These are phyloP conservation scores for Myiopsitta monachus DNA, from an alignment of 2,113 vertebrate genomes.

Conservation along the genomic window DNA sequence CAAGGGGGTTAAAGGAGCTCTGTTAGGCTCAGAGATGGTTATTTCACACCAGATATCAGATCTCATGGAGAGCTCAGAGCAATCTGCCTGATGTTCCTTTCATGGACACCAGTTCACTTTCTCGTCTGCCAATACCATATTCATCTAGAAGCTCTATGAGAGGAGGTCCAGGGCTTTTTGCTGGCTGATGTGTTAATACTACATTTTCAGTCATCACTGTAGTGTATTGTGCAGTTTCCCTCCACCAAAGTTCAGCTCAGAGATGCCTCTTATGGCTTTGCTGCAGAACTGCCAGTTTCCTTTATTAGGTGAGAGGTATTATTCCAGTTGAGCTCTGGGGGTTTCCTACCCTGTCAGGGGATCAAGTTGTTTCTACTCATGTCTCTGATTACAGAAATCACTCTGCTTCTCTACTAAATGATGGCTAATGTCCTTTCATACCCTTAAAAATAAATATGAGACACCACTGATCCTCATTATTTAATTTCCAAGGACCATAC, in stretches of 20 bases:
- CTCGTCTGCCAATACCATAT: background rate
- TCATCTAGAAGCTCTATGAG: background rate
- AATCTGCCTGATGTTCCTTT: background rate
- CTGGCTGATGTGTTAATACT: background rate
- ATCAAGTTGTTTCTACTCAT: background rate
- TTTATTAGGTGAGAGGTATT: background rate
- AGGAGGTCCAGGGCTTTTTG: background rate
- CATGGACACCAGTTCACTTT: background rate
- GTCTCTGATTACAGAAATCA: background rate
- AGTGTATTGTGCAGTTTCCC: background rate
- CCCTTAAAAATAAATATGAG: slow-evolving; percentile 6
- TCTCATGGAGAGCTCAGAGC: background rate
- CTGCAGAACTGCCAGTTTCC: background rate
- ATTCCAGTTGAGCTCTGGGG: background rate
- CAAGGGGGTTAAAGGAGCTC: background rate
- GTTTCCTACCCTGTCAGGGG: background rate
- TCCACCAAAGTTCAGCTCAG: background rate
- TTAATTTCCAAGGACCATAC: slow-evolving; percentile 33
- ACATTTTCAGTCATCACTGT: background rate
- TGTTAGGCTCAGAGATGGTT: background rate
- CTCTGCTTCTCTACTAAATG: background rate
- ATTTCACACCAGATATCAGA: background rate
- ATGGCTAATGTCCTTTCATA: background rate
- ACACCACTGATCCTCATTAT: background rate
- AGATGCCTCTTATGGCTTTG: background rate